These are phyloP conservation scores for Lithobates pipiens DNA, from an alignment of 2,797 vertebrate genomes.

Conservation along the genomic window DNA sequence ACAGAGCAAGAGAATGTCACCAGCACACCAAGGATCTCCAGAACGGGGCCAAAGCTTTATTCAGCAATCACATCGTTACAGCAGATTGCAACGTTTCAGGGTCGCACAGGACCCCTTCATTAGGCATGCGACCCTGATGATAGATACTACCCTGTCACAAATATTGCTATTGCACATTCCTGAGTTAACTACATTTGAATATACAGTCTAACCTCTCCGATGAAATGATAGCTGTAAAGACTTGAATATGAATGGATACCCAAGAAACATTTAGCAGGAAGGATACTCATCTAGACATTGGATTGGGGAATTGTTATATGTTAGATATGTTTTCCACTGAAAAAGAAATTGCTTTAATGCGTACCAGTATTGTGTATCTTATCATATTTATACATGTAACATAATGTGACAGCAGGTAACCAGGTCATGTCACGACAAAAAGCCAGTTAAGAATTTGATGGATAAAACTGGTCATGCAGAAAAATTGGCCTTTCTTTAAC, in stretches of 20 bases:
- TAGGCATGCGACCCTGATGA: too few species aligned
- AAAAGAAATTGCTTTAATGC: neutral
- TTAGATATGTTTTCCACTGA: neutral
- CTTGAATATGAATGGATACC: neutral
- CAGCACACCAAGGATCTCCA: too few species aligned
- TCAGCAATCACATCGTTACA: too few species aligned
- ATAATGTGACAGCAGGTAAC: constrained; percentile 13
- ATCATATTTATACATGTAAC: neutral
- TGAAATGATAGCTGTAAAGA: too few species aligned
- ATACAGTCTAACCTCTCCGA: neutral
- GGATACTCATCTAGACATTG: neutral
- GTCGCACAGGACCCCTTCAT: too few species aligned
- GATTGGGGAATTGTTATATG: neutral
- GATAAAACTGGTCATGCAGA: constrained; percentile 34
- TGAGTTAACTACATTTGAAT: neutral
- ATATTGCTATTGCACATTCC: neutral
- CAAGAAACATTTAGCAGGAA: neutral
- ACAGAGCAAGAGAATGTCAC: too few species aligned
- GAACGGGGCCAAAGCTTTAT: too few species aligned
- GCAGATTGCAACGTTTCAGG: too few species aligned
- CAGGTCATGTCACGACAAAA: neutral
- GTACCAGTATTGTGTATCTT: neutral
- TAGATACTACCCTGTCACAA: neutral
- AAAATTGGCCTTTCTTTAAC: constrained; percentile 22
- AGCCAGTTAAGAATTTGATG: constrained; percentile 15